Base-by-base conservation (phyloP, 2,888 invertebrate species). In the Drosophila seclusa region DNA sequence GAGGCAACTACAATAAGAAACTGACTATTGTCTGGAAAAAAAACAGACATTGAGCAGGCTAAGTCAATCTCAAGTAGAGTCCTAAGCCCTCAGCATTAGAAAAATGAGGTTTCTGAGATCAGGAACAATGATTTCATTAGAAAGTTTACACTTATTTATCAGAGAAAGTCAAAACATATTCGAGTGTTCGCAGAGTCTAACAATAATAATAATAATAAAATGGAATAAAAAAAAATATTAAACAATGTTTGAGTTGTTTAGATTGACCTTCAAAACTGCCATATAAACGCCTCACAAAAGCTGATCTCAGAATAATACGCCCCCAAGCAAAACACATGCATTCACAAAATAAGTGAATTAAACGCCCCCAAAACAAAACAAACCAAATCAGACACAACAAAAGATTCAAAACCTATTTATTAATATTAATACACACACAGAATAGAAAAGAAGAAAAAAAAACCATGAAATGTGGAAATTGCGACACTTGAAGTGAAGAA, bases 401-500 rank as follows among this genome's bases (percentile, higher is more conserved):
- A 75, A 59, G 65, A 67, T 68, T 80, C 32, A 73, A 52, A 78
- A 68, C 63, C 76, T 77, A 87, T 87, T 85, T 87, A 89, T 85
- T 75, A 82, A 83, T 89, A 79, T 32, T 31, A 31, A 68, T 10
- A 27, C 54, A 70, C 73, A 68, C 67, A 69, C 31, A 21, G 8
- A 45, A 24, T 7, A 24, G 42, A 31, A 62, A 34, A 42, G 7
- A 49, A 52, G 58, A 57, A 13, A 45, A 18, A 54, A 11, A 32
- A 11, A 4, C 32, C 32, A 32, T 16, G 45, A 70, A 59, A 55
- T 31, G 54, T 63, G 34, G 38, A 54, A 73, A 87, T 82, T 84
- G 68, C 83, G 68, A 77, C 74, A 85, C 74, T 83, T 63, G n/a
- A 73, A 77, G 67, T 63, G 53, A 53, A 72, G 57, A 80, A 80